phyloP scores from a whole-genome alignment of 2,797 vertebrate species.

The Varecia variegata region DNA sequence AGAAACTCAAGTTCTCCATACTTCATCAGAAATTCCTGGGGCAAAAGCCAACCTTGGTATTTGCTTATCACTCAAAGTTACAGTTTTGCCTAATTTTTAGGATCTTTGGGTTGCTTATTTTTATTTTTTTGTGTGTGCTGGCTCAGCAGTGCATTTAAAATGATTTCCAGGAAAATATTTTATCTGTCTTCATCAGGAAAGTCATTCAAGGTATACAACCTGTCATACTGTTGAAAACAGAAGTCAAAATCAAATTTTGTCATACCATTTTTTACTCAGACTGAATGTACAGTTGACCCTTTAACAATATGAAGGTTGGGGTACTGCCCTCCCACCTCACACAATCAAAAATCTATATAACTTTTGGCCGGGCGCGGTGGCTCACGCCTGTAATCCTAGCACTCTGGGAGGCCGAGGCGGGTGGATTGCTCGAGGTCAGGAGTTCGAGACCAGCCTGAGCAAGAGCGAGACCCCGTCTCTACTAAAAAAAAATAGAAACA shows the following conservation, averaged over 20 bases:
- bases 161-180: slow-evolving; percentile 9
- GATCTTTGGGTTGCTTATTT: background rate
- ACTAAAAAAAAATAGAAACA: too few relatives aligned
- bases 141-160: background rate
- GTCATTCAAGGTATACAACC: background rate
- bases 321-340: background rate
- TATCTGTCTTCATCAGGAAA: background rate
- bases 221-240: background rate
- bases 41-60: background rate
- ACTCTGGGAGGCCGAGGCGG: too few relatives aligned
- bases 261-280: background rate
- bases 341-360: background rate
- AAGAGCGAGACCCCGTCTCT: too few relatives aligned
- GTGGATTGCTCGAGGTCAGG: too few relatives aligned
- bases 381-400: too few relatives aligned
- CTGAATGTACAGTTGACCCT: background rate
- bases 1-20: background rate
- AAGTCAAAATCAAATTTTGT: background rate
- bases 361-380: too few relatives aligned
- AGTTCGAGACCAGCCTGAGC: too few relatives aligned
- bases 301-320: background rate
- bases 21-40: background rate
- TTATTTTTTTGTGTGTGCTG: background rate
- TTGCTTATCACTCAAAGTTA: background rate
- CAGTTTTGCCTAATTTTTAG: background rate